Conservation (phyloP, 2,888 invertebrate species). For the Nemurella pictetii region DNA sequence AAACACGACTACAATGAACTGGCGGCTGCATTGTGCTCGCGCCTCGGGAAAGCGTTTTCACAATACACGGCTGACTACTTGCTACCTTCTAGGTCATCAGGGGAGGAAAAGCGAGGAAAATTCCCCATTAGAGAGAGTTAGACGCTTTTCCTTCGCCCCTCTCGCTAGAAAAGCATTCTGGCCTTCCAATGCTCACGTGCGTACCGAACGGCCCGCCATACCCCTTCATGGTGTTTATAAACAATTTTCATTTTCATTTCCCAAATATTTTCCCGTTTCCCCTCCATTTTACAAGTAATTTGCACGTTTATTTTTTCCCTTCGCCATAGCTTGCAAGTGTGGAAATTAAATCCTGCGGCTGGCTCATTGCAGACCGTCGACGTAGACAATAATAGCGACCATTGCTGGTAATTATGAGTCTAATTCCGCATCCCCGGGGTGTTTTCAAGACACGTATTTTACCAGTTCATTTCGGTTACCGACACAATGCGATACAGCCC, state of each 20-base stretch:
- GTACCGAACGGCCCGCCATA: not conserved
- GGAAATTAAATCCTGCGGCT: conserved; percentile 17
- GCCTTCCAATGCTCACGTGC: not conserved
- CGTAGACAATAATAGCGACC: not conserved
- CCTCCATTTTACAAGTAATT: not conserved
- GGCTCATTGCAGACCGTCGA: not conserved
- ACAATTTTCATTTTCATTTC: conserved; percentile 9
- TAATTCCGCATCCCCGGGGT: conserved; percentile 14
- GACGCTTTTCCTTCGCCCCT: not conserved
- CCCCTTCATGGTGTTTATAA: not conserved
- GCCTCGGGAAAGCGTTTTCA: not conserved
- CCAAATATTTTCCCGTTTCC: not conserved
- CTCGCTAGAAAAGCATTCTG: not conserved
- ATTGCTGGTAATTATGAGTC: conserved; percentile 4
- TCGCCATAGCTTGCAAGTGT: conserved; percentile 14
- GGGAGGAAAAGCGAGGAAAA: not conserved
- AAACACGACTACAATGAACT: not conserved
- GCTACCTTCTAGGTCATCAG: conserved; percentile 13
- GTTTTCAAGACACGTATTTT: not conserved
- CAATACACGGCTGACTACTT: conserved; percentile 1
- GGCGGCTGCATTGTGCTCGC: not conserved
- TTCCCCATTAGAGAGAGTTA: not conserved
- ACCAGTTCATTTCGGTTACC: not conserved
- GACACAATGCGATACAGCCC: too few species aligned
- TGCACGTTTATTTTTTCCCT: not conserved